Evolutionary conservation across 2,113 vertebrate genomes (phyloP).

Genomic region (Aleadryas rufinucha): DNA sequence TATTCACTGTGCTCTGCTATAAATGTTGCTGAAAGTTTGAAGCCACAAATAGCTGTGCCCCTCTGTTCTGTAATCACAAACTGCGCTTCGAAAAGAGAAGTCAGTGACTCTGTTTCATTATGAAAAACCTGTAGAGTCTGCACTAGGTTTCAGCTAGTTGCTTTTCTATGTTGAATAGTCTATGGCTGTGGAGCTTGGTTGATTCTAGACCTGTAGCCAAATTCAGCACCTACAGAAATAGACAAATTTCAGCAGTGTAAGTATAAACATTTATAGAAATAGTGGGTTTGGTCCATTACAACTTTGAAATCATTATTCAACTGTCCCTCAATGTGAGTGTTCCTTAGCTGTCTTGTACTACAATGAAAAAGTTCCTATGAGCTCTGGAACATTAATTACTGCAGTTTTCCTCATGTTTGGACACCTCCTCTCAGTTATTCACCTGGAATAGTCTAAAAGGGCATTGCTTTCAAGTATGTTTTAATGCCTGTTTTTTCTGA

Average conservation of each 20-base stretch:
- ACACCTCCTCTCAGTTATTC: neutral
- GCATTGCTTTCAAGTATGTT: neutral
- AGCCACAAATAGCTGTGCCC: neutral
- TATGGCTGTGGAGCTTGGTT: neutral
- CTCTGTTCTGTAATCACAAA: neutral
- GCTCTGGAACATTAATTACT: neutral
- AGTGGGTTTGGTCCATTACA: neutral
- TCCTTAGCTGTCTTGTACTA: neutral
- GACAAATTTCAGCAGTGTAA: neutral
- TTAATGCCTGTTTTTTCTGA: neutral
- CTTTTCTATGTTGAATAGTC: neutral
- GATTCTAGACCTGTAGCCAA: neutral
- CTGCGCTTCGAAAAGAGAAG: neutral
- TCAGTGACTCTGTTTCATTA: neutral
- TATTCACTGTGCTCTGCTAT: neutral
- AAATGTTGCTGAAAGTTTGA: neutral
- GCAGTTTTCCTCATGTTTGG: neutral
- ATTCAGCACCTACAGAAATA: neutral
- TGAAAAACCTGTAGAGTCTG: neutral
- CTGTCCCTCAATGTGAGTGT: neutral
- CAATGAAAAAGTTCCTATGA: neutral
- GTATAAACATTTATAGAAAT: neutral
- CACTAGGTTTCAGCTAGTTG: neutral
- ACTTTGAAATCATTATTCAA: neutral
- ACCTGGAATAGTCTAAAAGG: neutral